phyloP scores from a whole-genome alignment of 2,797 vertebrate species.

The Xyrichtys novacula region DNA sequence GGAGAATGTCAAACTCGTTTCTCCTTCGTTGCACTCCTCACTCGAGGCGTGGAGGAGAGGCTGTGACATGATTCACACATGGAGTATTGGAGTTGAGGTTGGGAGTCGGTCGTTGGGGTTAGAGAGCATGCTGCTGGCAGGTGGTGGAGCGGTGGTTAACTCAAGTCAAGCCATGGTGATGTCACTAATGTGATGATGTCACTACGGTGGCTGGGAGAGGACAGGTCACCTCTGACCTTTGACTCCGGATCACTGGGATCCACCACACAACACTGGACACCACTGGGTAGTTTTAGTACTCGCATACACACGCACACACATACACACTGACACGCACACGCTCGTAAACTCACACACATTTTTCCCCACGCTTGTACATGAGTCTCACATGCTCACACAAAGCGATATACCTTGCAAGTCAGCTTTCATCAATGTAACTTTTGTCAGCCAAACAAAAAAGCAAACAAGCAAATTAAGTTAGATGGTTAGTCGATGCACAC shows the following conservation, averaged over 20 bases:
- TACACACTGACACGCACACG: neutral
- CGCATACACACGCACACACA: neutral
- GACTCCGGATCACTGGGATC: constrained; percentile 80
- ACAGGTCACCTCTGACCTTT: constrained; percentile 76
- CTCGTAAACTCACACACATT: constrained; percentile 5
- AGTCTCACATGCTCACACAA: constrained; percentile 79
- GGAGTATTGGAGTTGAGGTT: constrained; percentile 71
- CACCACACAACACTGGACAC: constrained; percentile 80
- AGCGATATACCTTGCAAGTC: constrained; percentile 98
- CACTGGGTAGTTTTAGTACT: constrained; percentile 68
- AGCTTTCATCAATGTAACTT: constrained; percentile 99
- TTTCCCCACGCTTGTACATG: constrained; percentile 21
- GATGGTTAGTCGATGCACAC: constrained; percentile 95
- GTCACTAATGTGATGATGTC: constrained; percentile 69
- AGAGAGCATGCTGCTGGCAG: constrained; percentile 75
- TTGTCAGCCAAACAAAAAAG: constrained; percentile 92
- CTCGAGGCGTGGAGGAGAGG: constrained; percentile 57
- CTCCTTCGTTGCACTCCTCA: constrained; percentile 48
- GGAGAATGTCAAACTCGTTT: constrained; percentile 54
- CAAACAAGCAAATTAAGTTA: constrained; percentile 95
- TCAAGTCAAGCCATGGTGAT: constrained; percentile 69
- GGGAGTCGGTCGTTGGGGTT: constrained; percentile 63
- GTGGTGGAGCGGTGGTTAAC: constrained; percentile 65
- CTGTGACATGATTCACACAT: constrained; percentile 54
- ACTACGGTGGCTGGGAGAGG: constrained; percentile 69